Conservation (phyloP, 2,797 vertebrate genomes). For the Sebastes matsubarae region DNA sequence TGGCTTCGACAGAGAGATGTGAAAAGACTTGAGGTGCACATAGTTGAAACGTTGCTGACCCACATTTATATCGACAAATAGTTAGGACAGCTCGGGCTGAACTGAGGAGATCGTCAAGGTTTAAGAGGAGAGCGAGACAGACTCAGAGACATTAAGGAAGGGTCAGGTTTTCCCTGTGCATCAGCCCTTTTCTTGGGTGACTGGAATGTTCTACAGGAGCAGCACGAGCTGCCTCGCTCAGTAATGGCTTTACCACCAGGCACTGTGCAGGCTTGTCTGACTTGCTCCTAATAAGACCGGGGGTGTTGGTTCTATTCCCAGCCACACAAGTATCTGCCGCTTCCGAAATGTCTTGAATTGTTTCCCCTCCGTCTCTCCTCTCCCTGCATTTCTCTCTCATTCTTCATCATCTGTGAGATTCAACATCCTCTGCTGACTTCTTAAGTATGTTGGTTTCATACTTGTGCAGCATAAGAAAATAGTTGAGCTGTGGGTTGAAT, state of each 20-base stretch:
- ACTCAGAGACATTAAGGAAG: constrained; percentile 56
- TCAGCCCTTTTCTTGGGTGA: constrained; percentile 80
- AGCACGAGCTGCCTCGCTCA: constrained; percentile 59
- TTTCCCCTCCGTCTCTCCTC: constrained; percentile 49
- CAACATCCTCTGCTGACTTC: constrained; percentile 49
- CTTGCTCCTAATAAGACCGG: constrained; percentile 67
- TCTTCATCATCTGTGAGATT: constrained; percentile 56
- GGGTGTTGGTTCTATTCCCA: constrained; percentile 80
- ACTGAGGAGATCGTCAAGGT: constrained; percentile 40
- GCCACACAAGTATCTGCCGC: constrained; percentile 73
- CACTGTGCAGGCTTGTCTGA: constrained; percentile 62
- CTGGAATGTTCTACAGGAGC: constrained; percentile 77
- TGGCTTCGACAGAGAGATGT: constrained; percentile 35
- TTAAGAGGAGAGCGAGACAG: constrained; percentile 49
- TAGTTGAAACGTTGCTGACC: constrained; percentile 47
- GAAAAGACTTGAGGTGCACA: constrained; percentile 42
- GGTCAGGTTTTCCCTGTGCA: constrained; percentile 76
- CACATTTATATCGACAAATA: constrained; percentile 23
- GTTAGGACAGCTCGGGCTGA: constrained; percentile 19
- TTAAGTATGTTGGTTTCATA: constrained; percentile 45
- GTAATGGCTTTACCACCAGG: constrained; percentile 83
- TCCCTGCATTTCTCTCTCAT: constrained; percentile 42
- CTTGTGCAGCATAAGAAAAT: constrained; percentile 53
- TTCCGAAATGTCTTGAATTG: constrained; percentile 79
- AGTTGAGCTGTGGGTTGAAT: constrained; percentile 47